Percentiles rank a stretch among this genome's conserved stretches.
These are phyloP conservation scores for Geopemphigus sp. DNA, from an alignment of 1,140 invertebrate genomes.

Conservation along the genomic window DNA sequence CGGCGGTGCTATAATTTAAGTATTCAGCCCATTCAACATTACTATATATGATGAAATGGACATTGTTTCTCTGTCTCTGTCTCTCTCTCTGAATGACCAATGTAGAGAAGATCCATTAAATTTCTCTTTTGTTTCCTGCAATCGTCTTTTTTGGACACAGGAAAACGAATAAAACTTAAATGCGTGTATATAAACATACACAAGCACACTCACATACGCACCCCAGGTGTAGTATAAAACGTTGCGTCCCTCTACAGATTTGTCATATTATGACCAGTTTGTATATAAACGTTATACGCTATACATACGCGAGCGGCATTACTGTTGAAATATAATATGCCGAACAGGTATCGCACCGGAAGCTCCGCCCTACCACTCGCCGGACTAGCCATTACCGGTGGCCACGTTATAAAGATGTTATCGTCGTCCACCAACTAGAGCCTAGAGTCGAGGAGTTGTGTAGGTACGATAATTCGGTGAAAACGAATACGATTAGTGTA, in stretches of 20 bases:
- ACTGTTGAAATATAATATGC: slow-evolving; percentile 14
- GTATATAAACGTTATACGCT: background rate
- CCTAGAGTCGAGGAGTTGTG: background rate
- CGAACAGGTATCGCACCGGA: slow-evolving; percentile 47
- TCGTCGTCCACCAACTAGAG: slow-evolving; percentile 25
- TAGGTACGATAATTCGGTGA: slow-evolving; percentile 23
- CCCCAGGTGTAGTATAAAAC: too few relatives aligned
- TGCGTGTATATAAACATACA: too few relatives aligned
- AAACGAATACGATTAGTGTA: background rate
- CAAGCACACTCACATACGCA: too few relatives aligned
- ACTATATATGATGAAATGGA: slow-evolving; percentile 1
- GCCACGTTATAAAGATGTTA: slow-evolving; percentile 10
- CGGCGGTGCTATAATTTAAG: slow-evolving; percentile 21
- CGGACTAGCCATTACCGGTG: background rate
- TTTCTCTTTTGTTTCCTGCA: slow-evolving; percentile 14
- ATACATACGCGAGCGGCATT: background rate
- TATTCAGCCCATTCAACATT: slow-evolving; percentile 8
- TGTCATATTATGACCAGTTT: background rate
- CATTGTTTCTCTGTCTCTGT: too few relatives aligned
- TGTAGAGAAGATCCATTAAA: background rate
- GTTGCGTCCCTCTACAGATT: background rate
- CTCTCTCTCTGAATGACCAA: background rate
- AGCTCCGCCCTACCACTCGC: slow-evolving; percentile 34
- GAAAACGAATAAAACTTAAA: background rate
- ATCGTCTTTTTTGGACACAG: background rate